These are phyloP conservation scores for Cynocephalus volans DNA, from an alignment of 2,113 vertebrate genomes.

Conservation along the genomic window DNA sequence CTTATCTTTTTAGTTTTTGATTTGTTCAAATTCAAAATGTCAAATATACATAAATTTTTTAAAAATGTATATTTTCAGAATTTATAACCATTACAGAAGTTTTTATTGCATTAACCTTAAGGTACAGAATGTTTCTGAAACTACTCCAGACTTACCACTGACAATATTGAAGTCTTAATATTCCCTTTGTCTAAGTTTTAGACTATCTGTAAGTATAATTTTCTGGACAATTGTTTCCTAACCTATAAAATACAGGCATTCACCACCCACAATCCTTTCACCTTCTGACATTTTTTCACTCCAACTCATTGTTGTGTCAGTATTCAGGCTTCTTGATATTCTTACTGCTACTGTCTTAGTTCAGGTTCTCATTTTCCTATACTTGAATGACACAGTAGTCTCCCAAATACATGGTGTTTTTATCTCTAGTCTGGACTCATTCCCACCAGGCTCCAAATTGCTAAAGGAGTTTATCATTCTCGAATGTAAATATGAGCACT, in stretches of 20 bases:
- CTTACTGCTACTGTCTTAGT: background rate
- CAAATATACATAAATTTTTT: constrained; percentile 69
- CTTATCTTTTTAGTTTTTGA: constrained; percentile 69
- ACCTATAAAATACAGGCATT: background rate
- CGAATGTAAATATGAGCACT: background rate
- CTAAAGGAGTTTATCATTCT: background rate
- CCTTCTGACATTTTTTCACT: background rate
- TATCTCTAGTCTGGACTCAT: background rate
- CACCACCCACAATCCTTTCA: background rate
- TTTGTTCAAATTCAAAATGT: constrained; percentile 71
- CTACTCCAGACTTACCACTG: background rate
- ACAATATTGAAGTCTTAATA: background rate
- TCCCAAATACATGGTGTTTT: background rate
- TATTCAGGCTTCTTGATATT: background rate
- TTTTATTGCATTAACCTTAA: constrained; percentile 67
- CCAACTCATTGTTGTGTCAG: background rate
- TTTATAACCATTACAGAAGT: constrained; percentile 41
- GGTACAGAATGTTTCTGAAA: constrained; percentile 52
- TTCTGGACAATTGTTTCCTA: background rate
- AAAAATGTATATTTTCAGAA: constrained; percentile 57
- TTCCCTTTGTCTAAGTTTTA: background rate
- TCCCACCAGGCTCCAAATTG: background rate
- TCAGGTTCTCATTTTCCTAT: background rate
- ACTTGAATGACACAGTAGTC: background rate
- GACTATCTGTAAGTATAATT: background rate